Evolutionary conservation across 2,888 invertebrate species (phyloP), one percentile per base, ranked within the genome.

Genomic region (Ypsolopha sequella): DNA sequence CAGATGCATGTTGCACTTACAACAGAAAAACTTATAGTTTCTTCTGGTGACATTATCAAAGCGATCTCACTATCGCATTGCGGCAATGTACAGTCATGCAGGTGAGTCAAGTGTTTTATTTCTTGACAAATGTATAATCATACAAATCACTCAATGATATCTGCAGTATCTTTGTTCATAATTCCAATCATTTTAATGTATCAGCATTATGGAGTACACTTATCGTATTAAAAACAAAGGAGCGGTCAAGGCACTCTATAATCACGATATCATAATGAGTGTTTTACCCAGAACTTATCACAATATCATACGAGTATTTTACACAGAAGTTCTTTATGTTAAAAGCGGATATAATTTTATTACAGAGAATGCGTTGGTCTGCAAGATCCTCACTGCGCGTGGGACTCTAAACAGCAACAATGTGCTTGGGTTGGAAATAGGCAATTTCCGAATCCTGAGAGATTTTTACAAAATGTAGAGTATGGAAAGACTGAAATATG

Each of bases 301-400:
- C 8, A 9, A 11, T 39, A 39, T 39, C 6, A 39, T 9, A 39
- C 6, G 10, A 39, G 11, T 38, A 38, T 38, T 39, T 10, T 11
- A 39, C n/a, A 38, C 38, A 24, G 2, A 24, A 4, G n/a, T 34
- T 45, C 33, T 34, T 43, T 34, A 36, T 36, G 36, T 24, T 24
- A 4, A 11, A 47, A 47, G 36, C 1, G n/a, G n/a, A n/a, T n/a
- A n/a, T n/a, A 6, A 36, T 36, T 9, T 47, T 36, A 24, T 79
- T 94, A 85, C 84, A 91, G 93, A 57, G 92, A 93, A 61, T 99
- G 99, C 76, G 92, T 99, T 4, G 91, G 91, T 36, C 87, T 98
- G 54, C 96, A 97, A 86, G 99, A 99, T 86, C 99, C 99, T 0
- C 97, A 98, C 74, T 99, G 99, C 79, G 97, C 97, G 14, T 99